A percentile compares a stretch with the other conserved stretches of the same genome.
phyloP scores from a whole-genome alignment of 2,797 vertebrate genomes.

The Odontamblyopus lacepedii region DNA sequence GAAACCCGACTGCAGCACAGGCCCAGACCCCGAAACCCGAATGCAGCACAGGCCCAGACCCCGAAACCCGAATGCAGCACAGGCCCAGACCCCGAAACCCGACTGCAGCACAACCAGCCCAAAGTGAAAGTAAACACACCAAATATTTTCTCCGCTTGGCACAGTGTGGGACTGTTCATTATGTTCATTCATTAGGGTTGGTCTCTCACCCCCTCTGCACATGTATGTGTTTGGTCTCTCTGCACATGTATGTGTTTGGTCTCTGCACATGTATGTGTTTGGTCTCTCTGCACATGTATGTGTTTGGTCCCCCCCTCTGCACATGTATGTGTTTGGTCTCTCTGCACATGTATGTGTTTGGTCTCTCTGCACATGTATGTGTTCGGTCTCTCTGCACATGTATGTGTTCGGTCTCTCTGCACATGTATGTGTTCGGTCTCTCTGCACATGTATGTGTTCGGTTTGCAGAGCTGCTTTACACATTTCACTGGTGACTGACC shows the following conservation, averaged over 20 bases:
- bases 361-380: too few relatives aligned
- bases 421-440: slow-evolving; percentile 5
- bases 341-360: too few relatives aligned
- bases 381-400: too few relatives aligned
- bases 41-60: neutral
- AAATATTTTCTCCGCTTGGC: slow-evolving; percentile 7
- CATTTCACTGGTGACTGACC: slow-evolving; percentile 73
- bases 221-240: too few relatives aligned
- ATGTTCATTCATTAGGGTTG: neutral
- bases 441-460: slow-evolving; percentile 27
- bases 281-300: too few relatives aligned
- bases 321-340: too few relatives aligned
- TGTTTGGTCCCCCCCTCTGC: too few relatives aligned
- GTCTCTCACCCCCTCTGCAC: neutral
- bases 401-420: too few relatives aligned
- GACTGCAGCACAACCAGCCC: neutral
- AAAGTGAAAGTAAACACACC: slow-evolving; percentile 3
- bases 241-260: too few relatives aligned
- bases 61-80: neutral
- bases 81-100: neutral
- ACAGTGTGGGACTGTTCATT: neutral
- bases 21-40: neutral
- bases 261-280: too few relatives aligned
- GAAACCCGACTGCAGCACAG: neutral
- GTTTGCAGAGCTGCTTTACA: slow-evolving; percentile 44